Percentiles rank a stretch among this genome's conserved stretches.
These are phyloP conservation scores for Dendroctonus valens DNA, from an alignment of 1,140 invertebrate genomes.

Conservation along the genomic window DNA sequence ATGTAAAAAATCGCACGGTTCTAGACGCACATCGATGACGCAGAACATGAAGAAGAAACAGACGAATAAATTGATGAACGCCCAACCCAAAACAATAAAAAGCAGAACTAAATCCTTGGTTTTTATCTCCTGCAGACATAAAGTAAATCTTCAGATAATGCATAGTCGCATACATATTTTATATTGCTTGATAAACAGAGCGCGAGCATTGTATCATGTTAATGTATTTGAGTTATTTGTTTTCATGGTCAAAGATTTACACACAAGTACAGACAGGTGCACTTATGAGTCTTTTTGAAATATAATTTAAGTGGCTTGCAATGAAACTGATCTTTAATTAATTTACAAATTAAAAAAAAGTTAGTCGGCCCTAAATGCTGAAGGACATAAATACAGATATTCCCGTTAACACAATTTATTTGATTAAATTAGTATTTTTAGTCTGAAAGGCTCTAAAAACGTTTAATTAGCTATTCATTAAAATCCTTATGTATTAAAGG, in stretches of 20 bases:
- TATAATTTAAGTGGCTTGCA: not conserved
- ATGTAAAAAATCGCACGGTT: not conserved
- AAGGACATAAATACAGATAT: too few relatives aligned
- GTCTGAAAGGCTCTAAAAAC: too few relatives aligned
- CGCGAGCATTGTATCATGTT: conserved; percentile 16
- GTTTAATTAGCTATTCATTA: too few relatives aligned
- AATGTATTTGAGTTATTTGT: conserved; percentile 17
- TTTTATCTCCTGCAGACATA: conserved; percentile 15
- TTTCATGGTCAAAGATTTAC: conserved; percentile 13
- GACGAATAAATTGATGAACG: conserved; percentile 11
- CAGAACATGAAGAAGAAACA: not conserved
- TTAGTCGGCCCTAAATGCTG: too few relatives aligned
- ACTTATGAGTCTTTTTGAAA: too few relatives aligned
- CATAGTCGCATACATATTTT: conserved; percentile 2
- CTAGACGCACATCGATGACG: not conserved
- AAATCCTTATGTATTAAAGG: too few relatives aligned
- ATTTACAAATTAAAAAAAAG: too few relatives aligned
- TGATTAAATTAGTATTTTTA: too few relatives aligned
- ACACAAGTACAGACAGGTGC: too few relatives aligned
- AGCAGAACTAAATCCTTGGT: conserved; percentile 8
- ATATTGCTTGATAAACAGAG: conserved; percentile 1
- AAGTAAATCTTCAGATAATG: conserved; percentile 13
- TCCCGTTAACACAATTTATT: too few relatives aligned
- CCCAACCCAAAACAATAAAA: conserved; percentile 2
- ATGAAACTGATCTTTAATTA: too few relatives aligned